phyloP scores from a whole-genome alignment of 2,888 invertebrate genomes.

The Dendrolimus pini region DNA sequence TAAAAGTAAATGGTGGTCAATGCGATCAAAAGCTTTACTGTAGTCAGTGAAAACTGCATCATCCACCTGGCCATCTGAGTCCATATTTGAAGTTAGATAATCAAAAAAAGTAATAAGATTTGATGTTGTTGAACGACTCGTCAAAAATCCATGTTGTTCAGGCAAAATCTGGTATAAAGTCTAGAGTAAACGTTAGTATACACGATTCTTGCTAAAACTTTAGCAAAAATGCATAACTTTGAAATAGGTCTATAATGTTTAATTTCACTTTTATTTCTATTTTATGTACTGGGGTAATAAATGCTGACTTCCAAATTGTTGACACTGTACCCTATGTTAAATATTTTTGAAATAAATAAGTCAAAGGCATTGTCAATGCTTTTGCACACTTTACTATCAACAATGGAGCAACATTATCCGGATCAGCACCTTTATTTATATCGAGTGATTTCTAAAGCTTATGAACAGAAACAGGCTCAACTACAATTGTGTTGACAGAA shows the following conservation, averaged over 20 bases:
- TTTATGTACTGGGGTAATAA: slow-evolving; percentile 11
- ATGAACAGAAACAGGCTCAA: too few relatives aligned
- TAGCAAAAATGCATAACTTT: slow-evolving; percentile 13
- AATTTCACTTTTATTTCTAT: slow-evolving; percentile 5
- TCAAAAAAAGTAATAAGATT: too few relatives aligned
- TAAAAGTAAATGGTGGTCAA: too few relatives aligned
- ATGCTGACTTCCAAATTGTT: slow-evolving; percentile 11
- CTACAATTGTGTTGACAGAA: too few relatives aligned
- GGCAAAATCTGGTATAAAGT: slow-evolving; percentile 1
- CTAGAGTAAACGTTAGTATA: background rate
- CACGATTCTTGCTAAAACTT: slow-evolving; percentile 12
- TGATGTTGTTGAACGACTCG: background rate
- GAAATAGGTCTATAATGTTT: slow-evolving; percentile 15
- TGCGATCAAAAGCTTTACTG: too few relatives aligned
- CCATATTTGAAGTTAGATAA: too few relatives aligned
- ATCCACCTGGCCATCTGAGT: too few relatives aligned
- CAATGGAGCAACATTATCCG: too few relatives aligned
- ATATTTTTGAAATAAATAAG: slow-evolving; percentile 10
- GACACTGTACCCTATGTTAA: background rate
- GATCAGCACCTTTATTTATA: too few relatives aligned
- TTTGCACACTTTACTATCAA: too few relatives aligned
- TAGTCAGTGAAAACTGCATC: too few relatives aligned
- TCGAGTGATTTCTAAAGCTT: too few relatives aligned
- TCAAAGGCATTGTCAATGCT: slow-evolving; percentile 6
- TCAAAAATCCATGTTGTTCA: slow-evolving; percentile 16